Percentiles rank a stretch among this genome's conserved stretches.
Evolutionary conservation across 1,140 invertebrate genomes (phyloP).

Genomic region (Latrodectus geometricus): DNA sequence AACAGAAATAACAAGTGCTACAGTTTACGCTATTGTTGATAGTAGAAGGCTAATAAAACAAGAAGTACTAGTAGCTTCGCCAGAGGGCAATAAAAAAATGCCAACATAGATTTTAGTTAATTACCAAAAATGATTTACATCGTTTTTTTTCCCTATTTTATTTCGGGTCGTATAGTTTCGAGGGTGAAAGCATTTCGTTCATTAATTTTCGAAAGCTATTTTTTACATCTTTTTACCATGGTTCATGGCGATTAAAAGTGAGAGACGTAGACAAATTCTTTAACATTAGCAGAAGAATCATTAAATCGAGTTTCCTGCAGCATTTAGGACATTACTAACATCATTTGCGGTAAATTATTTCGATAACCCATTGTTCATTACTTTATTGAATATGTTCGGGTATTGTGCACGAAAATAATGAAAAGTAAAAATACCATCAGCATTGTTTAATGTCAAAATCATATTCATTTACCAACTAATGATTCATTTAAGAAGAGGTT

Average conservation of each 20-base stretch:
- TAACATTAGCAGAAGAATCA: conserved; percentile 46
- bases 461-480: conserved; percentile 31
- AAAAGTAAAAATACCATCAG: conserved; percentile 10
- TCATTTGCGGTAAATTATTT: conserved; percentile 50
- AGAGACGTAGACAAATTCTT: conserved; percentile 44
- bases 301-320: conserved; percentile 33
- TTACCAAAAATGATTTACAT: conserved; percentile 53
- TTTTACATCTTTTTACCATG: conserved; percentile 14
- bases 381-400: conserved; percentile 48
- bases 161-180: neutral
- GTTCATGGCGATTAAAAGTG: conserved; percentile 17
- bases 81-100: conserved; percentile 5
- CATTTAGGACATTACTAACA: conserved; percentile 17
- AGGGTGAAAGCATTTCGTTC: conserved; percentile 32
- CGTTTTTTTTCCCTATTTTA: neutral
- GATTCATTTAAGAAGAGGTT: neutral
- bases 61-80: neutral
- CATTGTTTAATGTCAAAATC: conserved; percentile 42
- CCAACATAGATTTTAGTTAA: conserved; percentile 43
- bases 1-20: conserved; percentile 1
- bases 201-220: conserved; percentile 31
- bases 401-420: neutral
- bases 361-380: conserved; percentile 51
- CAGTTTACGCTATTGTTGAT: conserved; percentile 26
- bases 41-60: conserved; percentile 30